Percentiles rank a stretch among this genome's conserved stretches.
Evolutionary conservation across 1,140 invertebrate genomes (phyloP).

Genomic region (Brachionus angularis): DNA sequence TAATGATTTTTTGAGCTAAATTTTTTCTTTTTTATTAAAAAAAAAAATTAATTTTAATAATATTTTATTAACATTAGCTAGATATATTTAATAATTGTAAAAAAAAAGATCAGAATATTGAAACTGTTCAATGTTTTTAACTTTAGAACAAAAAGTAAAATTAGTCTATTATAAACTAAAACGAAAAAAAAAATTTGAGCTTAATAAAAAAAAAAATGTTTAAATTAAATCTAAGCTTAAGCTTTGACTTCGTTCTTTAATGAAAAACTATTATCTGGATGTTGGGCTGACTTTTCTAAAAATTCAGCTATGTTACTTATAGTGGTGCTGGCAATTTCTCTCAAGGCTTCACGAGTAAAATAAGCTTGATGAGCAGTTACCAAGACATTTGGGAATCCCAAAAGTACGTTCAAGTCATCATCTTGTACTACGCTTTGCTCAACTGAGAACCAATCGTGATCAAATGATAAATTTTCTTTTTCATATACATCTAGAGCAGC

Average conservation of each 20-base stretch:
- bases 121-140: too few species aligned
- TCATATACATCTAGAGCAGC: conserved; percentile 43
- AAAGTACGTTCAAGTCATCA: not conserved
- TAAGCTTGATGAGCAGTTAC: conserved; percentile 40
- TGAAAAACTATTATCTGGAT: conserved; percentile 10
- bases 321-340: conserved; percentile 21
- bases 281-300: conserved; percentile 5
- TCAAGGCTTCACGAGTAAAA: conserved; percentile 34
- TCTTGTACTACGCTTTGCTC: not conserved
- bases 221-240: not conserved
- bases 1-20: too few species aligned
- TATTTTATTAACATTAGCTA: too few species aligned
- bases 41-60: too few species aligned
- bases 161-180: too few species aligned
- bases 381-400: conserved; percentile 19
- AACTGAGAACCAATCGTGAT: conserved; percentile 19
- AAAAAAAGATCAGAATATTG: too few species aligned
- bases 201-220: not conserved
- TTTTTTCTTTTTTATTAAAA: too few species aligned
- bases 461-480: conserved; percentile 35
- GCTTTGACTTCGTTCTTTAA: conserved; percentile 10
- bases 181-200: not conserved
- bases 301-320: conserved; percentile 16
- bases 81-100: too few species aligned
- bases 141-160: too few species aligned